A percentile compares a stretch with the other conserved stretches of the same genome.
phyloP scores from a whole-genome alignment of 2,113 vertebrate species.

The Lipophrys pholis region DNA sequence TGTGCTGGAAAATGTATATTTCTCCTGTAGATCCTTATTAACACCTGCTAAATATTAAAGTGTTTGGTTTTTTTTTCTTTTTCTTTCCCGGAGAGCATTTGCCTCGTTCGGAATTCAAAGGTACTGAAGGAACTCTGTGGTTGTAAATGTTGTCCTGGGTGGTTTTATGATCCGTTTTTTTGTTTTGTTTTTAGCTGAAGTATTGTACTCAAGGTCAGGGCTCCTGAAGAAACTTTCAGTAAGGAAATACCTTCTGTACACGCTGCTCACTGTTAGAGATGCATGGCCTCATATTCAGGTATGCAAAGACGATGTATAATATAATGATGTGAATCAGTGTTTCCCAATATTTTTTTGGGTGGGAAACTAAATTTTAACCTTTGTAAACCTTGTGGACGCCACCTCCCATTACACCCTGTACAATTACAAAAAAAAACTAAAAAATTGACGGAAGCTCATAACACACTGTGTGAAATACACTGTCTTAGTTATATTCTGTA shows the following conservation, averaged over 20 bases:
- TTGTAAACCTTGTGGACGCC: too few relatives aligned
- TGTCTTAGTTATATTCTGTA: too few relatives aligned
- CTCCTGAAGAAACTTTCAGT: not conserved
- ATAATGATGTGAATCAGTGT: too few relatives aligned
- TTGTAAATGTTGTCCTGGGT: constrained; percentile 2
- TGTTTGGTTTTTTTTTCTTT: not conserved
- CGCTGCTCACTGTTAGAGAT: not conserved
- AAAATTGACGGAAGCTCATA: too few relatives aligned
- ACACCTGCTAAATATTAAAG: constrained; percentile 57
- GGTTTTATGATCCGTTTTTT: constrained; percentile 4
- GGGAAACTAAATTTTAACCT: too few relatives aligned
- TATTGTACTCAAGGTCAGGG: constrained; percentile 4
- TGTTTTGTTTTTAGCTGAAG: not conserved
- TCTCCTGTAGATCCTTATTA: constrained; percentile 52
- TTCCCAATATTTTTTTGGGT: too few relatives aligned
- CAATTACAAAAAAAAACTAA: too few relatives aligned
- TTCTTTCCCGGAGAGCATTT: not conserved
- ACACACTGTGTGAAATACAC: too few relatives aligned
- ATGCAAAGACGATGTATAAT: too few relatives aligned
- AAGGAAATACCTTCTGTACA: not conserved
- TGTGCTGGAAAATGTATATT: constrained; percentile 50
- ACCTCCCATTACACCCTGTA: too few relatives aligned
- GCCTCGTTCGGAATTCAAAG: constrained; percentile 19
- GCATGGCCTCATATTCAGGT: too few relatives aligned
- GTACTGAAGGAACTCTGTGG: not conserved